Evolutionary conservation across 2,888 invertebrate genomes (phyloP).

Genomic region (Melieria crassipennis): DNA sequence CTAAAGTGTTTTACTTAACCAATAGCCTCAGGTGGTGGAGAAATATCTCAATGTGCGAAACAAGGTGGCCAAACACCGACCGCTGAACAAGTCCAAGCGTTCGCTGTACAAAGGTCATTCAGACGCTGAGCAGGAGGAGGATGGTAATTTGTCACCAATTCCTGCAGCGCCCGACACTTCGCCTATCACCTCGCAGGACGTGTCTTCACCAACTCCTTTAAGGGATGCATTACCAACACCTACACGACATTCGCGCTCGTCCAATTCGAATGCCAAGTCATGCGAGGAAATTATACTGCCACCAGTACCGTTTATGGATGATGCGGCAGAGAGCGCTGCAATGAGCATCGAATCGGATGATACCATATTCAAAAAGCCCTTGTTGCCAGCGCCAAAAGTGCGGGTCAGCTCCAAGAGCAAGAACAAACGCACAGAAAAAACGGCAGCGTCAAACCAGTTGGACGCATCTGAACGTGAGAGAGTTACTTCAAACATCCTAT

Average conservation of each 20-base stretch:
- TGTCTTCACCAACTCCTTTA: constrained; percentile 10
- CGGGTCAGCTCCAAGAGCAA: neutral
- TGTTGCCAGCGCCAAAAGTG: constrained; percentile 32
- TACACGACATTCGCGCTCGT: constrained; percentile 24
- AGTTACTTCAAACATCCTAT: no score
- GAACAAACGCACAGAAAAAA: neutral
- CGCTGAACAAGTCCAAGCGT: constrained; percentile 31
- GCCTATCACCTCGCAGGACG: constrained; percentile 3
- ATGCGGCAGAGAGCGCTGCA: constrained; percentile 4
- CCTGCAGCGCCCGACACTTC: constrained; percentile 40
- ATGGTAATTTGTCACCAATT: constrained; percentile 24
- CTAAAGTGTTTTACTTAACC: constrained; percentile 7
- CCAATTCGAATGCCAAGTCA: neutral
- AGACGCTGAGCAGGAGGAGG: constrained; percentile 29
- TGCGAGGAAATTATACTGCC: constrained; percentile 24
- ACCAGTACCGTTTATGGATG: constrained; percentile 18
- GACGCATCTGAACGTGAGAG: neutral
- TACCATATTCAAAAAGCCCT: constrained; percentile 45
- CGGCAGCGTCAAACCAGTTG: neutral
- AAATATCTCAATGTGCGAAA: constrained; percentile 40
- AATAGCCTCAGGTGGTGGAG: constrained; percentile 38
- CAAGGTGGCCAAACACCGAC: neutral
- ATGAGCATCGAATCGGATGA: constrained; percentile 6
- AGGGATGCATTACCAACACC: neutral
- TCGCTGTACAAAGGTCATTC: constrained; percentile 48